Percentiles rank a stretch among this genome's conserved stretches.
Evolutionary conservation across 2,113 vertebrate genomes (phyloP).

Genomic region (Nycticorax nycticorax): DNA sequence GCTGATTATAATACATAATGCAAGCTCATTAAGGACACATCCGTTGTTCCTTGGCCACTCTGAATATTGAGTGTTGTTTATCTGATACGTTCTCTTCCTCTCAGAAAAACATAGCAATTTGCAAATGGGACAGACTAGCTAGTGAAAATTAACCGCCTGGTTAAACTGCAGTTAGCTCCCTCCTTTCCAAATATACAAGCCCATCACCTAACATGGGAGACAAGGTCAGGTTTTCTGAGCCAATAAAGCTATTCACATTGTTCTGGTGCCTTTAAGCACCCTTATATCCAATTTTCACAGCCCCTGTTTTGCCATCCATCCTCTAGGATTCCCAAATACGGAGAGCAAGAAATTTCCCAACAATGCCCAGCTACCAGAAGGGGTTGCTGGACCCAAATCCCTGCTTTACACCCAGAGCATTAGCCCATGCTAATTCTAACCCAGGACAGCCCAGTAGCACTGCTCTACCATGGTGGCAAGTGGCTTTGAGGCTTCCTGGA

Average conservation of each 20-base stretch:
- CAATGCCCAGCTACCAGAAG: accelerated
- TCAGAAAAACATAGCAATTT: not conserved
- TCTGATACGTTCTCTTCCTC: not conserved
- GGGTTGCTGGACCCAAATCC: not conserved
- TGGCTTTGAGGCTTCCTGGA: not conserved
- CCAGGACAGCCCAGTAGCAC: not conserved
- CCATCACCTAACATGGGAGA: not conserved
- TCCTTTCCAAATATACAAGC: not conserved
- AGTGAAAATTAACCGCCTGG: not conserved
- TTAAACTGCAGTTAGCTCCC: not conserved
- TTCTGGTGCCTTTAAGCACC: not conserved
- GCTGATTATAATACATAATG: not conserved
- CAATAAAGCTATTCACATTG: not conserved
- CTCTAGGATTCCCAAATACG: not conserved
- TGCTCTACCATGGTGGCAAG: not conserved
- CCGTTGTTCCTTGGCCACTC: not conserved
- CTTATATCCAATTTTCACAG: not conserved
- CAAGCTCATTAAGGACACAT: not conserved
- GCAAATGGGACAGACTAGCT: not conserved
- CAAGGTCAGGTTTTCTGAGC: not conserved
- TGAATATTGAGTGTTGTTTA: not conserved
- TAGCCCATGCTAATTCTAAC: not conserved
- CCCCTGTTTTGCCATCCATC: not conserved
- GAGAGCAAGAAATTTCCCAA: not conserved
- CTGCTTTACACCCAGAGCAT: not conserved